Conservation (phyloP, 1,140 invertebrate species). For the Leptopilina clavipes region DNA sequence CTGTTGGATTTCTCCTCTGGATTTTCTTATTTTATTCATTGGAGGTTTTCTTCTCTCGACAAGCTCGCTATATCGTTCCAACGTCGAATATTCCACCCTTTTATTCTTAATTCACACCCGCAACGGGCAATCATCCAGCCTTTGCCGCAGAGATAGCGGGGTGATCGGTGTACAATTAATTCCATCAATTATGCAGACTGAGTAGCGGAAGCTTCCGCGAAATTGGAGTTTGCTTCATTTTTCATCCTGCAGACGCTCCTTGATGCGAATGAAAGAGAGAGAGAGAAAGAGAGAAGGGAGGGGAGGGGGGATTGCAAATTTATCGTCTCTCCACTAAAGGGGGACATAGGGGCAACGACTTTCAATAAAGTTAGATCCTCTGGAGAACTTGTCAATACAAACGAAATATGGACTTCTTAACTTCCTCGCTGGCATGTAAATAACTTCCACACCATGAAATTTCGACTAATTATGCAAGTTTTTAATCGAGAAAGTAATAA, state of each 20-base stretch:
- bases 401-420: constrained; percentile 9
- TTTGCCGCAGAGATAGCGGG: background rate
- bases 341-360: background rate
- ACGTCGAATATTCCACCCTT: constrained; percentile 46
- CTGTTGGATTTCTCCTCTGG: too few species aligned
- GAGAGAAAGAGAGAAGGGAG: too few species aligned
- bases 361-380: constrained; percentile 24
- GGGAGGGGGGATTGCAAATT: background rate
- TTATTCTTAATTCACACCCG: constrained; percentile 44
- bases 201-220: constrained; percentile 31
- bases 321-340: background rate
- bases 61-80: constrained; percentile 39
- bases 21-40: too few species aligned
- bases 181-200: constrained; percentile 44
- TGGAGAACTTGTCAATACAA: constrained; percentile 9
- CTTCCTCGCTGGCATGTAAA: background rate
- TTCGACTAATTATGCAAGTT: constrained; percentile 8
- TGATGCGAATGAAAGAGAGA: background rate
- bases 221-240: constrained; percentile 27
- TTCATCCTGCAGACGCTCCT: constrained; percentile 23
- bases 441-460: background rate
- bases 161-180: constrained; percentile 44
- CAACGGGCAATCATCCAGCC: constrained; percentile 27
- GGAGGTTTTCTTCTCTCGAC: constrained; percentile 34
- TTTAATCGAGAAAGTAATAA: background rate